A percentile compares a stretch with the other conserved stretches of the same genome.
Conservation (phyloP, 2,113 vertebrate genomes). For the Pteruthius melanotis region DNA sequence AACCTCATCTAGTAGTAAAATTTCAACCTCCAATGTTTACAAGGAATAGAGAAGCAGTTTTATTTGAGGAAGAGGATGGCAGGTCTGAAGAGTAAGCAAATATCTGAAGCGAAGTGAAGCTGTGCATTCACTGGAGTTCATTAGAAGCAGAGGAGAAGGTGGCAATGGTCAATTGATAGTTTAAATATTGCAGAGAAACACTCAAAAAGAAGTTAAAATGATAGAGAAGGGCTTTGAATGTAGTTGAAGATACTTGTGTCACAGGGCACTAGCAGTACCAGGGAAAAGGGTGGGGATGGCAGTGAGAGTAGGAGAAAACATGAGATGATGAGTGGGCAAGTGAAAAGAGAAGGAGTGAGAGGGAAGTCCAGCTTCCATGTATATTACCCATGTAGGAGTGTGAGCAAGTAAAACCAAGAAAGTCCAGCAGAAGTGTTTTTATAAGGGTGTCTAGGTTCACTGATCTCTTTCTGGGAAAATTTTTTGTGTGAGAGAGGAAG, state of each 20-base stretch:
- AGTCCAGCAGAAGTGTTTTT: neutral
- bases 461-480: neutral
- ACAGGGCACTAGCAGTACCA: neutral
- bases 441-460: neutral
- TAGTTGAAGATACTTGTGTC: neutral
- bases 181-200: neutral
- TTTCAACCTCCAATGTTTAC: neutral
- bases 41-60: neutral
- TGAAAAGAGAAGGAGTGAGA: neutral
- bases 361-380: neutral
- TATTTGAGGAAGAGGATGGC: neutral
- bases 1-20: neutral
- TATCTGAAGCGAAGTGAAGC: neutral
- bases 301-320: neutral
- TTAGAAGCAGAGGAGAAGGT: neutral
- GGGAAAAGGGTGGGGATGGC: neutral
- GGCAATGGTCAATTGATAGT: accelerated
- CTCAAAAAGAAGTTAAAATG: neutral
- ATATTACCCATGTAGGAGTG: neutral
- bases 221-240: neutral
- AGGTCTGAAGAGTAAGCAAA: neutral
- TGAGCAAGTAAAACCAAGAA: neutral
- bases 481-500: neutral
- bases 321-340: neutral
- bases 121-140: neutral